A percentile compares a stretch with the other conserved stretches of the same genome.
Conservation (phyloP, 2,888 invertebrate species). For the Volucella inanis region DNA sequence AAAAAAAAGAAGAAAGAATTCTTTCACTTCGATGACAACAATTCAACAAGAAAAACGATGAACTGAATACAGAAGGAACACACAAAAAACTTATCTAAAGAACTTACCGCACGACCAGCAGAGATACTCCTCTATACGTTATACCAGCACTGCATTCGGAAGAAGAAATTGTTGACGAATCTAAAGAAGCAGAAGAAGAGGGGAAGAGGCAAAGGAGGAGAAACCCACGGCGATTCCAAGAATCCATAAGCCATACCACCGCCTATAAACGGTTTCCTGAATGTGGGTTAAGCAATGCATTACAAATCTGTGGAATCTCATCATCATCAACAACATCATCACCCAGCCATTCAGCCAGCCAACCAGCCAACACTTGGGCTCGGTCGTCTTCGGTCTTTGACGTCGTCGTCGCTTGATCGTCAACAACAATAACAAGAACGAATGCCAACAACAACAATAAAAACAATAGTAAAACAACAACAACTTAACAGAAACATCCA, state of each 20-base stretch:
- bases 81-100: slow-evolving; percentile 62
- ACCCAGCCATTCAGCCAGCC: not conserved
- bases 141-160: slow-evolving; percentile 33
- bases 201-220: slow-evolving; percentile 59
- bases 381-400: not conserved
- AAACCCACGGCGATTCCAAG: slow-evolving; percentile 73
- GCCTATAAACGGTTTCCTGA: slow-evolving; percentile 74
- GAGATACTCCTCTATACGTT: slow-evolving; percentile 17
- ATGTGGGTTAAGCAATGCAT: slow-evolving; percentile 75
- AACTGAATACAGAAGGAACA: slow-evolving; percentile 66
- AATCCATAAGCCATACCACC: slow-evolving; percentile 74
- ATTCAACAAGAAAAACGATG: slow-evolving; percentile 68
- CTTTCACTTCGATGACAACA: slow-evolving; percentile 72
- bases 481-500: too few relatives aligned
- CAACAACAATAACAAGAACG: slow-evolving; percentile 36
- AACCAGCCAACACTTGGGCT: not conserved
- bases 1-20: slow-evolving; percentile 42
- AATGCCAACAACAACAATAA: slow-evolving; percentile 25
- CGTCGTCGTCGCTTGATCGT: slow-evolving; percentile 38
- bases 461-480: slow-evolving; percentile 1
- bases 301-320: slow-evolving; percentile 73
- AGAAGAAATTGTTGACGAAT: slow-evolving; percentile 40
- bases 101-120: slow-evolving; percentile 72
- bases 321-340: slow-evolving; percentile 68
- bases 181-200: slow-evolving; percentile 8